These are phyloP conservation scores for Anoura caudifer DNA, from an alignment of 2,113 vertebrate genomes.

Conservation along the genomic window DNA sequence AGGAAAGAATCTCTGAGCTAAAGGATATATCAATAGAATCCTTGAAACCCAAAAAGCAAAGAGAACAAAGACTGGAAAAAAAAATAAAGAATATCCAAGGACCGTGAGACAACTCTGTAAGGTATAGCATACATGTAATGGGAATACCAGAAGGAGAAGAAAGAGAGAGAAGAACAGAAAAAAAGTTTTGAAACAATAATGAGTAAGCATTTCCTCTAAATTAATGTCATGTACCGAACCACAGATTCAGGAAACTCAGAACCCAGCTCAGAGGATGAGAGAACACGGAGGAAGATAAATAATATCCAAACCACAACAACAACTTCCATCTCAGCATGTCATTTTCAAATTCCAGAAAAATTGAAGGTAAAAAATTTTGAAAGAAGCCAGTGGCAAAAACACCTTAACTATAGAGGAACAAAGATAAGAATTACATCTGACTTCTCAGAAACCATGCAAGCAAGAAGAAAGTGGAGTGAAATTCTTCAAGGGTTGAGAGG, in stretches of 20 bases:
- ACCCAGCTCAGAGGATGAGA: not conserved
- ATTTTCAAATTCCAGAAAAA: not conserved
- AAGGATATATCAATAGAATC: not conserved
- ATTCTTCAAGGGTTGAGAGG: not conserved
- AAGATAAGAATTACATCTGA: not conserved
- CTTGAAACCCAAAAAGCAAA: not conserved
- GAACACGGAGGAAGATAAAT: not conserved
- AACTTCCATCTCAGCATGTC: not conserved
- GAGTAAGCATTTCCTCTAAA: not conserved
- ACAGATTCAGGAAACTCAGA: not conserved
- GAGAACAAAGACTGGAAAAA: not conserved
- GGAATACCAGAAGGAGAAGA: not conserved
- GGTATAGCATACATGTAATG: not conserved
- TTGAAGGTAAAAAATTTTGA: not conserved
- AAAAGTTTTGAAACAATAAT: not conserved
- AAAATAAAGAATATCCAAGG: not conserved
- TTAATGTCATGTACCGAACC: not conserved
- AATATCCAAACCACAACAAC: not conserved
- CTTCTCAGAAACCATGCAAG: not conserved
- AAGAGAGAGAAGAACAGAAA: not conserved
- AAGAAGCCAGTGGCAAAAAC: not conserved
- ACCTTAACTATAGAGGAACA: not conserved
- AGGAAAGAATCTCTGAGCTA: not conserved
- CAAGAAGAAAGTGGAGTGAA: not conserved
- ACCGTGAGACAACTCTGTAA: not conserved